These are phyloP conservation scores for Agrenia bidenticulata DNA, from an alignment of 2,888 invertebrate genomes.

Conservation along the genomic window DNA sequence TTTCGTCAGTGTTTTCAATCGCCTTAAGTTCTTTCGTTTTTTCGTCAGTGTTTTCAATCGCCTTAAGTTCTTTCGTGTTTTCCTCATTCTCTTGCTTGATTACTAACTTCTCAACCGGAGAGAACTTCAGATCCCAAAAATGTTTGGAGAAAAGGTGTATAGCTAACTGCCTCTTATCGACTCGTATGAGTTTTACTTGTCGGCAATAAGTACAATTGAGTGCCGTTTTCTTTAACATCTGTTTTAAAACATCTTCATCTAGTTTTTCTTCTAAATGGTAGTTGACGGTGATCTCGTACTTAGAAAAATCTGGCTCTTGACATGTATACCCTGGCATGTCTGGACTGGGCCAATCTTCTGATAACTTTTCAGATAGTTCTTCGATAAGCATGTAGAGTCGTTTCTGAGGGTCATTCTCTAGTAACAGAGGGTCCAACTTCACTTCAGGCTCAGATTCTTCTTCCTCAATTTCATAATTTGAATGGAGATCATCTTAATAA, in stretches of 20 bases:
- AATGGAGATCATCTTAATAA: background rate
- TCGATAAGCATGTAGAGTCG: slow-evolving; percentile 36
- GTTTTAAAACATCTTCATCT: slow-evolving; percentile 26
- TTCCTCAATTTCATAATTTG: background rate
- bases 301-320: slow-evolving; percentile 16
- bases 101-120: background rate
- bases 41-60: background rate
- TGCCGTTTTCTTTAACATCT: slow-evolving; percentile 42
- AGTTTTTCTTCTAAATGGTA: background rate
- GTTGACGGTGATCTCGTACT: background rate
- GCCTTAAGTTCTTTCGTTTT: no score
- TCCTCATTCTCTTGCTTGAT: background rate
- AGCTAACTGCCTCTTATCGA: slow-evolving; percentile 77
- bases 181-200: slow-evolving; percentile 80
- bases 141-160: slow-evolving; percentile 78
- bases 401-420: slow-evolving; percentile 41
- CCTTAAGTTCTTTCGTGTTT: no score
- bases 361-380: slow-evolving; percentile 40
- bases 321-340: background rate
- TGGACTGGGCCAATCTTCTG: slow-evolving; percentile 9
- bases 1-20: no score
- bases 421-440: slow-evolving; percentile 44
- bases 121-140: slow-evolving; percentile 58
- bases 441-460: slow-evolving; percentile 14
- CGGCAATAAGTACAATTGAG: slow-evolving; percentile 77